phyloP scores from a whole-genome alignment of 2,113 vertebrate species.

The Saccopteryx bilineata region DNA sequence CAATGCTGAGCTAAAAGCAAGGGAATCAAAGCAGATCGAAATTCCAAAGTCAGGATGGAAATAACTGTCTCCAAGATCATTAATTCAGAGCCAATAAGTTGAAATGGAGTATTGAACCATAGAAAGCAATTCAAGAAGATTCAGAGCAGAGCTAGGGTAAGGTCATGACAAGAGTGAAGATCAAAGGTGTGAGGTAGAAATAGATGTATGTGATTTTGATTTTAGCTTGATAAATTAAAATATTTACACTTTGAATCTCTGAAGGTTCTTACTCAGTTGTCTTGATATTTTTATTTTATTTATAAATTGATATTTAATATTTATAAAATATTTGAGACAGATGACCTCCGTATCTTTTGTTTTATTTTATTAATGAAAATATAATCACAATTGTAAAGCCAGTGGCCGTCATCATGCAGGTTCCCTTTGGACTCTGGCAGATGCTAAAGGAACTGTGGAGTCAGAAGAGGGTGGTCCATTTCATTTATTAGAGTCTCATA shows the following conservation, averaged over 20 bases:
- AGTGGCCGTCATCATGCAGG: too few species aligned
- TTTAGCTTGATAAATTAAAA: conserved; percentile 60
- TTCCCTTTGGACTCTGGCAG: too few species aligned
- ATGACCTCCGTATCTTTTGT: conserved; percentile 8
- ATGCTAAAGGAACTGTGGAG: too few species aligned
- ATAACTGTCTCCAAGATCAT: neutral
- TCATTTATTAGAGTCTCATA: too few species aligned
- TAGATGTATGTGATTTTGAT: neutral
- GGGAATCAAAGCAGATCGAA: neutral
- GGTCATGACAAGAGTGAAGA: neutral
- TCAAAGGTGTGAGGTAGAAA: neutral
- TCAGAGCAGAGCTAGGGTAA: neutral
- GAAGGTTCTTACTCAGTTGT: neutral
- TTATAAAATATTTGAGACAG: neutral
- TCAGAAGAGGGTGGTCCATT: too few species aligned
- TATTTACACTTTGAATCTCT: conserved; percentile 33
- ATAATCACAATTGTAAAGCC: neutral
- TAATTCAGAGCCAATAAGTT: neutral
- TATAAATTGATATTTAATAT: neutral
- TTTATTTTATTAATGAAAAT: conserved; percentile 35
- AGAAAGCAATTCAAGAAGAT: conserved; percentile 27
- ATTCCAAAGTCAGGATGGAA: neutral
- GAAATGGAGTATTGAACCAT: neutral
- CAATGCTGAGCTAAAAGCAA: neutral
- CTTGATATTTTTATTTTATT: conserved; percentile 5